These are phyloP conservation scores for Sebastes nivosus DNA, from an alignment of 2,797 vertebrate genomes.

Conservation along the genomic window DNA sequence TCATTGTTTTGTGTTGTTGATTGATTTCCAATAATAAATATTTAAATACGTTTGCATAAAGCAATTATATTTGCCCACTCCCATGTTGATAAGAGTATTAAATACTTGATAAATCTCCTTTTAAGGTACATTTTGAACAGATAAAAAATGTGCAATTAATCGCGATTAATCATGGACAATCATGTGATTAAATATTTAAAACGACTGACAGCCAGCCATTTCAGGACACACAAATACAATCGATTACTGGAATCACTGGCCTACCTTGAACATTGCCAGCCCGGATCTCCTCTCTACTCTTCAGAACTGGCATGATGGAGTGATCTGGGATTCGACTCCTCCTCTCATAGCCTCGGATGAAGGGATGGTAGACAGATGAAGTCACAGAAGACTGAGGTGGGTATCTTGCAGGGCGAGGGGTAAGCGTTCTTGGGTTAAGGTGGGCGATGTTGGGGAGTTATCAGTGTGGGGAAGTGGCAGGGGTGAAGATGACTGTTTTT, in stretches of 20 bases:
- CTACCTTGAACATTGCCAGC: constrained; percentile 89
- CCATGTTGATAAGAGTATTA: no score
- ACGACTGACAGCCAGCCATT: background rate
- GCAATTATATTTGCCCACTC: no score
- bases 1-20: no score
- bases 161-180: no score
- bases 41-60: no score
- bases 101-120: no score
- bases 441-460: background rate
- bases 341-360: constrained; percentile 88
- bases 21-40: no score
- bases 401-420: constrained; percentile 27
- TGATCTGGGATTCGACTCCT: constrained; percentile 82
- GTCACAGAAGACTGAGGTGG: constrained; percentile 59
- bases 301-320: constrained; percentile 89
- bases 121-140: no score
- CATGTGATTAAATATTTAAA: no score
- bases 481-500: background rate
- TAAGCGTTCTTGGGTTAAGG: constrained; percentile 11
- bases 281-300: constrained; percentile 84
- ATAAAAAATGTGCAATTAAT: no score
- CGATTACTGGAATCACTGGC: constrained; percentile 17
- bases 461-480: background rate
- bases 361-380: constrained; percentile 79
- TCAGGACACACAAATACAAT: background rate